Percentiles rank a stretch among this genome's conserved stretches.
phyloP scores from a whole-genome alignment of 2,797 vertebrate genomes.

The Phoeniculus purpureus region DNA sequence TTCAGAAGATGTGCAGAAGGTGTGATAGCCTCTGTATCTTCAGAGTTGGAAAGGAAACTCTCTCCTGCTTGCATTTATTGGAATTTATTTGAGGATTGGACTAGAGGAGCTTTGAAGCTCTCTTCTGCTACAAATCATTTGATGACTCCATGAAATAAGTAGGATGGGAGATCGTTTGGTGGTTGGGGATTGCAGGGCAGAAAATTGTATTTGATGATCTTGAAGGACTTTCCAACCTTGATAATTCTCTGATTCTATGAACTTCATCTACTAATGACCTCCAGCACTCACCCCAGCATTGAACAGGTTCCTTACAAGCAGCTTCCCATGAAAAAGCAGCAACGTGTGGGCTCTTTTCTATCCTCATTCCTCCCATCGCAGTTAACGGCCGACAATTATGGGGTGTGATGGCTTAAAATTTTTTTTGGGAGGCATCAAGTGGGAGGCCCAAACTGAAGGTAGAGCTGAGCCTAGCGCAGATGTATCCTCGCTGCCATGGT shows the following conservation, averaged over 20 bases:
- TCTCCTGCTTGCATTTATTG: background rate
- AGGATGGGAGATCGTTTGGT: too few species aligned
- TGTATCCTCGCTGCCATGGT: conserved; percentile 48
- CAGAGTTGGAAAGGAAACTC: background rate
- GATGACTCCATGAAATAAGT: too few species aligned
- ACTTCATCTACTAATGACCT: background rate
- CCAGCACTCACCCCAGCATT: background rate
- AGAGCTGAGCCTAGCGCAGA: conserved; percentile 6
- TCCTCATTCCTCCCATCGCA: rapidly evolving
- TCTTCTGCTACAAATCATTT: too few species aligned
- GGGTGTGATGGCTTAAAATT: background rate
- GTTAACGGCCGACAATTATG: background rate
- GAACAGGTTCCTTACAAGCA: background rate
- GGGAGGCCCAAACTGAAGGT: conserved; percentile 32
- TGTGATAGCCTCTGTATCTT: background rate
- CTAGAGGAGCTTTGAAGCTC: background rate
- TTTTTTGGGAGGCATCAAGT: conserved; percentile 14
- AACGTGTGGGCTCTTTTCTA: background rate
- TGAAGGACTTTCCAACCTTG: background rate
- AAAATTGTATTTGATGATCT: background rate
- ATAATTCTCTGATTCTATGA: too few species aligned
- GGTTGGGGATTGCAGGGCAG: too few species aligned
- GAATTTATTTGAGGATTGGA: background rate
- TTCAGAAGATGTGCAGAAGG: background rate
- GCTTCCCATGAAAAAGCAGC: background rate